These are phyloP conservation scores for Pseudolycoriella hygida DNA, from an alignment of 2,888 invertebrate genomes.

Conservation along the genomic window DNA sequence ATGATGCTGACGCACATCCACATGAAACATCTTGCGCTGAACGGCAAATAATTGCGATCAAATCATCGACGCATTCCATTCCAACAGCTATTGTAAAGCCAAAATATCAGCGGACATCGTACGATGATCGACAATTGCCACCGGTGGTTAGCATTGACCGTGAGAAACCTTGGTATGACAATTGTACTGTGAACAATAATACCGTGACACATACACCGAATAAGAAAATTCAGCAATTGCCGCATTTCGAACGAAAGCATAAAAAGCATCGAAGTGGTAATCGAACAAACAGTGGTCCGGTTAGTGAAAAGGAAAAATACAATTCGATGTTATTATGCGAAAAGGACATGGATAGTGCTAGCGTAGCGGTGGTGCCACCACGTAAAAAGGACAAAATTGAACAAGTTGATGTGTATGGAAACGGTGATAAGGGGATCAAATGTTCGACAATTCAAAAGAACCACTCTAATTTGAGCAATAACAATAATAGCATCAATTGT, in stretches of 20 bases:
- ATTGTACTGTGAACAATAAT: conserved; percentile 1
- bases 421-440: not conserved
- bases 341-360: conserved; percentile 9
- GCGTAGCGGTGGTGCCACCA: conserved; percentile 13
- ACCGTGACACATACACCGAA: conserved; percentile 4
- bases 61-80: not conserved
- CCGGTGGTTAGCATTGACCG: conserved; percentile 16
- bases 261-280: not conserved
- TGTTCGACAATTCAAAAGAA: conserved; percentile 6
- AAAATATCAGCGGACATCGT: conserved; percentile 21
- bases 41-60: not conserved
- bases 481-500: not conserved
- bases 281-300: not conserved
- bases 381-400: conserved; percentile 7
- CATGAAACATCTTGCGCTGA: too few relatives aligned
- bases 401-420: not conserved
- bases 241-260: conserved; percentile 10
- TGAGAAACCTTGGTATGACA: conserved; percentile 8
- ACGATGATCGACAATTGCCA: conserved; percentile 24
- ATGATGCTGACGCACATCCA: not conserved
- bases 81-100: conserved; percentile 18
- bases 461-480: conserved; percentile 1
- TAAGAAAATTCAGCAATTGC: conserved; percentile 9
- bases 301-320: conserved; percentile 8
- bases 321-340: conserved; percentile 8